Base-by-base conservation (phyloP, 2,113 vertebrate species). In the Tautogolabrus adspersus region DNA sequence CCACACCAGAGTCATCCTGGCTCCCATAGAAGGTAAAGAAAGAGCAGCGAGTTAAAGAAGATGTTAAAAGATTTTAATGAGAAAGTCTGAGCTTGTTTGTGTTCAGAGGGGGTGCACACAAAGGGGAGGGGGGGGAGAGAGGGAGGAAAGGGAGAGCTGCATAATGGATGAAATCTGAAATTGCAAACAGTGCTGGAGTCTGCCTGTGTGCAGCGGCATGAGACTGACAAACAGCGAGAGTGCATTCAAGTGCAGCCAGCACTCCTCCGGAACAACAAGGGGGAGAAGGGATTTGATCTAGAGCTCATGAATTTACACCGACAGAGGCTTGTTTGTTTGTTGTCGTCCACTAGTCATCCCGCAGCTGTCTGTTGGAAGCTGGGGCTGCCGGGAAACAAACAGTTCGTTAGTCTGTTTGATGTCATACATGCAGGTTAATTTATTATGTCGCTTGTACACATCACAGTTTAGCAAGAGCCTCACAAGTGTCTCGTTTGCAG, bases 1-100 rank as follows among this genome's bases (percentile, higher is more conserved):
- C 93, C 97, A 99, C 81, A 98, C 97, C 0, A 95, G 97, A 0
- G 97, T 99, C 84, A 95, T 98, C 86, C 94, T 99, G 78, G 95
- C 96, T 30, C 96, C 96, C 30, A 94, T 97, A 0, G 97, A 99
- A 91, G 97, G 97, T 98, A 92, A 88, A 75, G 19, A 59, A 23
- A 18, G 21, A 67, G 13, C 6, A 6, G 54, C 12, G 3, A 44
- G 52, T 52, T 58, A 21, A 68, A 64, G 22, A 44, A 68, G 60
- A 62, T 59, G 51, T 58, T 74, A 65, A 56, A 13, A 51, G 70
- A 75, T 78, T 66, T 64, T 83, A 38, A 81, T 69, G 26, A 64
- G 81, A 76, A 57, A 79, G 62, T 66, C 23, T 23, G 72, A 38
- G 54, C 19, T 9, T 71, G 10, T 81, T 56, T 66, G 68, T 61